Evolutionary conservation across 2,797 vertebrate species (phyloP), one percentile per base, ranked within the genome.

Genomic region (Betta splendens): DNA sequence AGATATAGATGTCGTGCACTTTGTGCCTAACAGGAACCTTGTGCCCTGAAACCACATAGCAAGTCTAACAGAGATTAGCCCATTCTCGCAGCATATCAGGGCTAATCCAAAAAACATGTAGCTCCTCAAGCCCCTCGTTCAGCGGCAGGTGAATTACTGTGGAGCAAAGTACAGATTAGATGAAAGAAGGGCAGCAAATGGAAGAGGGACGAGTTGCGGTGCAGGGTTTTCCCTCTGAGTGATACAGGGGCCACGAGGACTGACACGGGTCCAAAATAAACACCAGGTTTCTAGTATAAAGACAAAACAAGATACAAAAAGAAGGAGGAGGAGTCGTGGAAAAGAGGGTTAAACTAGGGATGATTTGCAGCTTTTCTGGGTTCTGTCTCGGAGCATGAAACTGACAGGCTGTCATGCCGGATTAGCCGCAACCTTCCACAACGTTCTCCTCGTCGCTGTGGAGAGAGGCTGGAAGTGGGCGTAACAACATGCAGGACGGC

Each of bases 391-490:
- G 53, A 84, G 59, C 76, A 77, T 64, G 72, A 68, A 82, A 84
- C 85, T 82, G 87, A 86, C 83, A 87, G 77, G 80, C 85, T 90
- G 88, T 84, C 85, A 80, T 62, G 79, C 74, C 51, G 59, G 80
- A 89, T 91, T 90, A 89, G 64, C 64, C 13, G 15, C 59, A 82
- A 69, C 18, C 50, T 72, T 86, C 64, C 78, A 72, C 79, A 76
- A 83, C 74, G 77, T 80, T 85, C 87, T 72, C 79, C 79, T 84
- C 86, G 77, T 60, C 65, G 72, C 72, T 77, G 77, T 75, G 68
- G 63, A 45, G 69, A 54, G 50, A 58, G 69, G 16, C 56, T 38
- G 62, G 67, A 75, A 71, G 80, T 75, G 72, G 72, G 58, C 62
- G 60, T 42, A 79, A 84, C 62, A 69, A 59, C 46, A 16, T 26